Percentiles rank a stretch among this genome's conserved stretches.
These are phyloP conservation scores for Dryobota labecula DNA, from an alignment of 2,888 invertebrate species.

Conservation along the genomic window DNA sequence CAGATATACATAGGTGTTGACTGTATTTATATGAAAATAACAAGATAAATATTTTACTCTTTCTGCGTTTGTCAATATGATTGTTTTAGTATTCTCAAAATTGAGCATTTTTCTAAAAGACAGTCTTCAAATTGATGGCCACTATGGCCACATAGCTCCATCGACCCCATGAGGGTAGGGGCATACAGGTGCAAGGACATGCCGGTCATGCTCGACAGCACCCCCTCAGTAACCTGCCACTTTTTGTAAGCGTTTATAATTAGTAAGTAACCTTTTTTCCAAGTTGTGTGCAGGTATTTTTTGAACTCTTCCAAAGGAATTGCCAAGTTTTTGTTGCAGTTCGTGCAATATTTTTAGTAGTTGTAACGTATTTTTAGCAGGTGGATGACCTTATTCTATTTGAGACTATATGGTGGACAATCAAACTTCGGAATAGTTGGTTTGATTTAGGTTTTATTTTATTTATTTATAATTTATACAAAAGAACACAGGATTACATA, in stretches of 20 bases:
- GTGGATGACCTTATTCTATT: background rate
- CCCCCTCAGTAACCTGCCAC: constrained; percentile 66
- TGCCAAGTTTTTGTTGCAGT: background rate
- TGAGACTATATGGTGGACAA: background rate
- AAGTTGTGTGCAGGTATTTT: constrained; percentile 29
- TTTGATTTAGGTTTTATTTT: too few species aligned
- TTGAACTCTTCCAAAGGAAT: constrained; percentile 14
- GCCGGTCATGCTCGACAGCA: constrained; percentile 71
- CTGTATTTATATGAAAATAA: too few species aligned
- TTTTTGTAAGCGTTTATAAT: constrained; percentile 66
- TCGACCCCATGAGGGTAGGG: constrained; percentile 21
- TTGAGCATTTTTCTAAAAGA: too few species aligned
- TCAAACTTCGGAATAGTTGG: background rate
- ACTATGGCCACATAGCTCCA: background rate
- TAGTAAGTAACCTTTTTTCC: constrained; percentile 41
- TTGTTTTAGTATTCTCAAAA: too few species aligned
- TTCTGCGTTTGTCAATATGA: too few species aligned
- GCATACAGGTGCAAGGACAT: constrained; percentile 66
- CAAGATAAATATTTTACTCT: too few species aligned
- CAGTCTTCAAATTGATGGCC: constrained; percentile 3
- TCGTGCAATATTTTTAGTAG: constrained; percentile 1
- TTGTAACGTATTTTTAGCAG: background rate
- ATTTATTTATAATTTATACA: too few species aligned
- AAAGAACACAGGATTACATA: too few species aligned
- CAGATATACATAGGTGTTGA: too few species aligned